Base-by-base conservation (phyloP, 1,140 invertebrate genomes). In the Helicoverpa zea region DNA sequence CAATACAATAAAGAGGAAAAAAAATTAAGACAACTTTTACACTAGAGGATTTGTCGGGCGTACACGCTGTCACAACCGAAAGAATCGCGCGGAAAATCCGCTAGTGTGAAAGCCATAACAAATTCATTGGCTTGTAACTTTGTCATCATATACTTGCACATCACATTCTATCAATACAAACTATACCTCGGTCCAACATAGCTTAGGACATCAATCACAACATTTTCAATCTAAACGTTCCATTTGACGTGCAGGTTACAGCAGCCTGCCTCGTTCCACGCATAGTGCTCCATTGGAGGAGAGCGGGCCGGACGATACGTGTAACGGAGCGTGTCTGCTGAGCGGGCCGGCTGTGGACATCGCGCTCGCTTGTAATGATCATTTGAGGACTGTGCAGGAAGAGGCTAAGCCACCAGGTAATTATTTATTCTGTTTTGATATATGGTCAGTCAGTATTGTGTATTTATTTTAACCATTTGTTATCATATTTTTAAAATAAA, bases 251-350 rank as follows among this genome's bases (percentile, higher is more conserved):
- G n/a, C 88, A 97, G 97, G 97, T 79, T 98, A 98, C 91, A 98
- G 97, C 91, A 98, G 97, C 94, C 96, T 98, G 85, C 97, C 97
- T 29, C 95, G 98, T 80, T 98, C 97, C 59, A 98, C 97, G 87
- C 97, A 98, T 93, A 97, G 96, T 83, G 97, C 96, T 87, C 97
- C 96, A 64, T 93, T 96, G 77, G 96, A 96, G 73, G 96, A 96
- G 78, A 92, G 94, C 58, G 95, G 93, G 61, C 91, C 13, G 2
- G 74, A 74, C 73, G 94, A 95, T 16, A 77, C 91, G 43, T 96
- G 95, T 85, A 95, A 96, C 90, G 95, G 95, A 80, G 94, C 95
- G 76, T 92, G 93, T 78, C 89, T 90, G 87, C 90, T 91, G 76
- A 89, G 82, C 81, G 95, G 89, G 85, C 95, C 89, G 88, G 95